These are phyloP conservation scores for Stomorhina lunata DNA, from an alignment of 2,888 invertebrate genomes.

Conservation along the genomic window DNA sequence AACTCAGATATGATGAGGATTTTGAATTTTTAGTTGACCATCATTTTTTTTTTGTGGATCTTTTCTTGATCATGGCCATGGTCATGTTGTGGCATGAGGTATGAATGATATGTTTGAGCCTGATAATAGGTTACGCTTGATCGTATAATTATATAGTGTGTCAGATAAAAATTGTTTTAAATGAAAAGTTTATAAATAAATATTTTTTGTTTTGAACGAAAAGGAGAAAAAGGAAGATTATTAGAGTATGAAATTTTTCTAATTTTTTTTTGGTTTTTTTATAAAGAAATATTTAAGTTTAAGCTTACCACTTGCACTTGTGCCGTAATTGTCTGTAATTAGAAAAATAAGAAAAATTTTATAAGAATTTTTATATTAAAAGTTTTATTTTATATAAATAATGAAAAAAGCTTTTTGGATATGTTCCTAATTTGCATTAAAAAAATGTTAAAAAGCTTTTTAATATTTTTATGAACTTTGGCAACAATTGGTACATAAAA, in stretches of 20 bases:
- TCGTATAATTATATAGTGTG: constrained; percentile 79
- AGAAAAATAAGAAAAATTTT: constrained; percentile 20
- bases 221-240: not conserved
- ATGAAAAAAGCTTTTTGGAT: no score
- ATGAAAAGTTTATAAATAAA: constrained; percentile 70
- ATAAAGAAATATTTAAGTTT: not conserved
- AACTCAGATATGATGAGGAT: constrained; percentile 28
- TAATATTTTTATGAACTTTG: no score
- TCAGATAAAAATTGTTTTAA: constrained; percentile 73
- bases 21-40: constrained; percentile 55
- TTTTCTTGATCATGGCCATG: constrained; percentile 8
- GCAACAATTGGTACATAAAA: no score
- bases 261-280: not conserved
- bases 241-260: not conserved
- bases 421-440: no score
- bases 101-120: not conserved
- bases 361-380: not conserved
- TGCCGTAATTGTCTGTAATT: constrained; percentile 77
- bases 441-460: no score
- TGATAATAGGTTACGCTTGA: constrained; percentile 78
- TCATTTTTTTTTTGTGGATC: constrained; percentile 22
- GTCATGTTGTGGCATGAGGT: not conserved
- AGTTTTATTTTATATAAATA: not conserved
- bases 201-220: not conserved
- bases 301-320: constrained; percentile 78